A percentile compares a stretch with the other conserved stretches of the same genome.
These are phyloP conservation scores for Synanthedon vespiformis DNA, from an alignment of 2,888 invertebrate species.

Conservation along the genomic window DNA sequence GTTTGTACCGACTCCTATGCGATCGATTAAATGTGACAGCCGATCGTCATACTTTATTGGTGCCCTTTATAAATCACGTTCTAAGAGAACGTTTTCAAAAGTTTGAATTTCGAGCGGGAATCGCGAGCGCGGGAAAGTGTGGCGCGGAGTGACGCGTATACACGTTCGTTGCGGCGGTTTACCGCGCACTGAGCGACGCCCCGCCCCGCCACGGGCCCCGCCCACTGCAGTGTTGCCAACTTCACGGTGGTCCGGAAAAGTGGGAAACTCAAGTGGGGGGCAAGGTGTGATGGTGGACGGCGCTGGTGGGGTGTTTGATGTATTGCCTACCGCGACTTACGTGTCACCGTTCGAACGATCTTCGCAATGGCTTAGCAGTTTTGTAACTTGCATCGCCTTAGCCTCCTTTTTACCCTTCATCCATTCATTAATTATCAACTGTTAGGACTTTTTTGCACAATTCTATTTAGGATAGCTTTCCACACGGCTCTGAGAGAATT, in stretches of 20 bases:
- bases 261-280: slow-evolving; percentile 45
- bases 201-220: slow-evolving; percentile 44
- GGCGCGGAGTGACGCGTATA: slow-evolving; percentile 22
- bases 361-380: not conserved
- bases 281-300: slow-evolving; percentile 19
- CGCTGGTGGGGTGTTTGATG: slow-evolving; percentile 7
- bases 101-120: slow-evolving; percentile 16
- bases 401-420: not conserved
- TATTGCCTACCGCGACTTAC: not conserved
- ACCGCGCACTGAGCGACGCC: slow-evolving; percentile 31
- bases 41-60: not conserved
- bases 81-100: not conserved
- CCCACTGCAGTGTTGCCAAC: slow-evolving; percentile 44
- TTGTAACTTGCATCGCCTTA: not conserved
- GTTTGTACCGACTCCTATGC: not conserved
- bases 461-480: not conserved
- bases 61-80: not conserved
- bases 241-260: slow-evolving; percentile 51
- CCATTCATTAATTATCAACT: not conserved
- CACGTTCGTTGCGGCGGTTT: slow-evolving; percentile 10
- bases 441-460: not conserved
- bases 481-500: not conserved
- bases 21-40: not conserved
- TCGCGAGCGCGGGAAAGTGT: slow-evolving; percentile 32
- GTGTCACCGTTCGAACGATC: not conserved